Evolutionary conservation across 1,140 invertebrate genomes (phyloP).

Genomic region (Aphelenchoides avenae): DNA sequence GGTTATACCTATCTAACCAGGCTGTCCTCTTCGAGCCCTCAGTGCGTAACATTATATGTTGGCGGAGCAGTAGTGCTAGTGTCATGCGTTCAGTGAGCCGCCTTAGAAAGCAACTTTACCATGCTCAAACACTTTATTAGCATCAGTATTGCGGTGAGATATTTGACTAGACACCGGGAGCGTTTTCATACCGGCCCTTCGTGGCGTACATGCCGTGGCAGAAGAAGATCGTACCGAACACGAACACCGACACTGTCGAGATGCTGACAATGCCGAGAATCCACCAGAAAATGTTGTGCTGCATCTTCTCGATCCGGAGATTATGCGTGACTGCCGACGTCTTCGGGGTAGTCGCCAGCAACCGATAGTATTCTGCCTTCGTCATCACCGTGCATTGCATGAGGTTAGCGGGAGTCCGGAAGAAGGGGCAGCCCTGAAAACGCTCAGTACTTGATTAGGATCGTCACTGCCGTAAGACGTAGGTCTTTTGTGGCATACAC

Average conservation of each 20-base stretch:
- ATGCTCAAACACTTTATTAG: too few relatives aligned
- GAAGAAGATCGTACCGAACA: constrained; percentile 46
- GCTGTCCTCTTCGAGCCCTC: too few relatives aligned
- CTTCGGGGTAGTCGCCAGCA: constrained; percentile 1
- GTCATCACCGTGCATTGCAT: constrained; percentile 38
- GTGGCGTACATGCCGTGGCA: constrained; percentile 43
- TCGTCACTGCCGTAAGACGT: too few relatives aligned
- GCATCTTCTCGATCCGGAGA: constrained; percentile 4
- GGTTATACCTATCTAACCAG: too few relatives aligned
- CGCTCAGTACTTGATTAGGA: constrained; percentile 1
- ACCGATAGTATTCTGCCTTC: constrained; percentile 34
- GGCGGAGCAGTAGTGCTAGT: too few relatives aligned
- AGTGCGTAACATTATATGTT: too few relatives aligned
- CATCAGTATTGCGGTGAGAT: too few relatives aligned
- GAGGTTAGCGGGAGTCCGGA: constrained; percentile 46
- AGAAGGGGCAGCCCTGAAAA: constrained; percentile 49
- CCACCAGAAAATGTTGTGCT: constrained; percentile 14
- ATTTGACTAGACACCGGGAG: constrained; percentile 26
- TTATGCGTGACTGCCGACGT: neutral
- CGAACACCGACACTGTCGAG: constrained; percentile 14
- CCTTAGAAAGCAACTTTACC: too few relatives aligned
- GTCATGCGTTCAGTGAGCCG: too few relatives aligned
- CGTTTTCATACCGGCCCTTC: constrained; percentile 36
- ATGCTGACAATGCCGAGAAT: constrained; percentile 17
- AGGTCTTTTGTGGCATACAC: too few relatives aligned